Base-by-base conservation (phyloP, 1,140 invertebrate species). In the Drosophila gunungcola region DNA sequence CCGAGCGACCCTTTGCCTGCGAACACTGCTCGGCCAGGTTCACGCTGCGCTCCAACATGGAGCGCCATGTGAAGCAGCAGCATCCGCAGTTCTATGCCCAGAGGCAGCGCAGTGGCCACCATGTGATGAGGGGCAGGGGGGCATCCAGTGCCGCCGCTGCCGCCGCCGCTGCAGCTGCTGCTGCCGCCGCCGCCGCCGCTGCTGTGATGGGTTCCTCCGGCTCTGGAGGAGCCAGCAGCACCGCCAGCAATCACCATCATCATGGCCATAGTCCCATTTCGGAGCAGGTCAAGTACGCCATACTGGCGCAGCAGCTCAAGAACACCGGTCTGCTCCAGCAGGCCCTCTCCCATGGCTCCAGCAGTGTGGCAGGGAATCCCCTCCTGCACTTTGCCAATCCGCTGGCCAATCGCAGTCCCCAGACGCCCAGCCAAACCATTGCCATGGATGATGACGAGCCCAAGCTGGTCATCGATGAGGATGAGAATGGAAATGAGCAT, bases 61-160 rank as follows among this genome's bases (percentile, higher is more conserved):
- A 98, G 92, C 93, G 97, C 1, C 97, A 98, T 69, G 96, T 98
- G 0, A 98, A 98, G 90, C 97, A 98, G 78, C 97, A 98, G 80
- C 97, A 98, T 93, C 97, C 97, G 0, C 96, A 97, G 53, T 95
- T 95, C 74, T 98, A 97, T 96, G 96, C 95, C 49, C 96, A 97
- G 60, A 93, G 96, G 46, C 96, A 96, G 69, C 65, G 92, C 5
- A 91, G 77, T 5, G 91, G 91, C 0, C 91, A 92, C 32, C 92
- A 92, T 49, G 64, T 92, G 91, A 43, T 94, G 70, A 91, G 93
- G 13, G 91, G 94, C 83, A 45, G 93, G 91, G 21, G 78, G 0
- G 81, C 80, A 4, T 80, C 70, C 5, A 62, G 29, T 3, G 73
- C 77, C 0, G 63, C 80, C 0, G 73, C 82, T 0, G 80, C 81